Percentiles rank a stretch among this genome's conserved stretches.
Evolutionary conservation across 2,888 invertebrate genomes (phyloP).

Genomic region (Caenorhabditis sinica): DNA sequence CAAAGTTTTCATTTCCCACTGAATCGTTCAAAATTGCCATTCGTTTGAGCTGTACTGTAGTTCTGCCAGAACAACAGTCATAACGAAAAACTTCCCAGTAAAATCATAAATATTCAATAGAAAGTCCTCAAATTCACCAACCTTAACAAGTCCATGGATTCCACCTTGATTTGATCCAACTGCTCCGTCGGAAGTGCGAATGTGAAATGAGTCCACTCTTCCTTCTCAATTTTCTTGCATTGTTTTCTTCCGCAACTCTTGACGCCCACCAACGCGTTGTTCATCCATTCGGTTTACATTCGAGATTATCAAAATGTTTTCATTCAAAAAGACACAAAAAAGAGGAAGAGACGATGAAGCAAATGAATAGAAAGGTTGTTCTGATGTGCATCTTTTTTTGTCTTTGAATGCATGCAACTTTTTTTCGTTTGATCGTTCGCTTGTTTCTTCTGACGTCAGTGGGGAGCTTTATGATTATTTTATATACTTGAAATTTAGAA

Average conservation of each 20-base stretch:
- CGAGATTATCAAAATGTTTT: slow-evolving; percentile 59
- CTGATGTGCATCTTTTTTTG: slow-evolving; percentile 48
- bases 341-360: neutral
- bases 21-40: too few species aligned
- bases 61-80: too few species aligned
- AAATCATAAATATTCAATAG: too few species aligned
- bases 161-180: slow-evolving; percentile 5
- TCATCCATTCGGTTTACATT: slow-evolving; percentile 34
- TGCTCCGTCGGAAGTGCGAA: slow-evolving; percentile 19
- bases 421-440: neutral
- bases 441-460: slow-evolving; percentile 1
- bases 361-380: slow-evolving; percentile 24
- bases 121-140: neutral
- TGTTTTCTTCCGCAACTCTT: slow-evolving; percentile 37
- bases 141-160: slow-evolving; percentile 30
- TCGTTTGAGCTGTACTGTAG: too few species aligned
- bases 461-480: neutral
- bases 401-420: slow-evolving; percentile 5
- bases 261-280: slow-evolving; percentile 7
- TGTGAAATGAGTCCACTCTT: slow-evolving; percentile 6
- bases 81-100: too few species aligned
- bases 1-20: too few species aligned
- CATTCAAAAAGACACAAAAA: slow-evolving; percentile 10
- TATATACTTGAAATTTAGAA: neutral
- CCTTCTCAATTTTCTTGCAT: neutral